Base-by-base conservation (phyloP, 64 coral and sea anemone genomes). In the Porites lutea region DNA sequence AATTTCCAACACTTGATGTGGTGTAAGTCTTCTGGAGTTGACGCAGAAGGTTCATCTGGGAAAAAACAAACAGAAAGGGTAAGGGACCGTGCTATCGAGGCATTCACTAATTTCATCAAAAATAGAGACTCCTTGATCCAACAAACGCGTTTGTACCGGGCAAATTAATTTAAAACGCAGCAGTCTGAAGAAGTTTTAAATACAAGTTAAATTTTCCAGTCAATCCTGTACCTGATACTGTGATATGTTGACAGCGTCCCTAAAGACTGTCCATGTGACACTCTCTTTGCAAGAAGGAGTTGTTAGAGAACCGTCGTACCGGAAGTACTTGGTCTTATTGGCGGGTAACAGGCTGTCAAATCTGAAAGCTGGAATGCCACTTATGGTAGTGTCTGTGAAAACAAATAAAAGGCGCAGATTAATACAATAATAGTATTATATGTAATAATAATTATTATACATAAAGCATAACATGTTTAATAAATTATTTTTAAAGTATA, bases 211-310 rank as follows among this genome's bases (percentile, higher is more conserved):
- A 37, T 37, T 37, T 37, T 37, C 27, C 27, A 37, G 27, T 37
- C 27, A 37, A 37, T 37, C 0, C 5, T 23, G 53, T 87, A 96
- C 94, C 86, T 96, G 95, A 45, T 43, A 74, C 45, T 89, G 14
- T 44, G 95, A 89, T 13, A 96, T 87, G 9, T 58, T 83, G 37
- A 72, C 67, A 12, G 50, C 2, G 6, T 93, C 59, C 6, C 70
- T 81, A 43, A 96, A 93, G 51, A 96, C 79, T 3, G 95, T 93
- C 95, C 95, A 96, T 0, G 95, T 96, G 13, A 96, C 95, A 59
- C 12, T 51, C 73, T 96, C 90, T 23, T 86, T 48, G 27, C 95
- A 96, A 5, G 13, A 20, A 0, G 95, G 95, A 21, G 86, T 93
- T 6, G 95, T 96, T 44, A 96, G 63, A 15, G 90, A 93, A 49